Evolutionary conservation across 2,113 vertebrate genomes (phyloP), one percentile per base, ranked within the genome.

Genomic region (Chloropsis cyanopogon): DNA sequence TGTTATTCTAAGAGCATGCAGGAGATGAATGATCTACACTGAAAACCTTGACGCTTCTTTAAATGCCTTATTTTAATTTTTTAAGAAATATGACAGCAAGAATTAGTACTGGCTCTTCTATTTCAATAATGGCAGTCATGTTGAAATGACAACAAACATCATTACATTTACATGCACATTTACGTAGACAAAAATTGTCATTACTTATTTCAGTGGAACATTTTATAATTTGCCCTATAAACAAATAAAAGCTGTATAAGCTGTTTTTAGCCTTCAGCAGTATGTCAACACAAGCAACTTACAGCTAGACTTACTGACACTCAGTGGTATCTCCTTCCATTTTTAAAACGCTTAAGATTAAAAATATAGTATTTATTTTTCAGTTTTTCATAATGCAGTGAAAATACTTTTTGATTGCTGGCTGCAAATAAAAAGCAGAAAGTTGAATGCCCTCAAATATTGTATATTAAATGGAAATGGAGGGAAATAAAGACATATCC

Each of bases 81-180:
- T 97, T 91, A 85, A 96, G 96, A 97, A 98, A 97, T 96, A 93
- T 98, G 98, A 97, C 98, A 98, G 97, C 94, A 97, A 98, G 97
- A 98, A 98, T 98, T 98, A 98, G 97, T 95, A 95, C 96, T 94
- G 96, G 95, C 95, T 97, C 96, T 98, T 98, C 98, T 97, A 96
- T 97, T 98, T 98, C 97, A 96, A 98, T 97, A 98, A 98, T 97
- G 96, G 97, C 63, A 95, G 97, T 95, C 97, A 97, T 98, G 97
- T 97, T 98, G 98, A 98, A 98, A 96, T 92, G 97, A 97, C 98
- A 98, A 98, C 98, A 97, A 98, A 97, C 97, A 97, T 97, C 97
- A 97, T 97, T 98, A 96, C 96, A 88, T 92, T 97, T 97, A 95
- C 89, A 97, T 96, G 97, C 96, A 96, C 97, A 98, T 97, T 98